Evolutionary conservation across 2,888 invertebrate species (phyloP).

Genomic region (Ennomos erosarius): DNA sequence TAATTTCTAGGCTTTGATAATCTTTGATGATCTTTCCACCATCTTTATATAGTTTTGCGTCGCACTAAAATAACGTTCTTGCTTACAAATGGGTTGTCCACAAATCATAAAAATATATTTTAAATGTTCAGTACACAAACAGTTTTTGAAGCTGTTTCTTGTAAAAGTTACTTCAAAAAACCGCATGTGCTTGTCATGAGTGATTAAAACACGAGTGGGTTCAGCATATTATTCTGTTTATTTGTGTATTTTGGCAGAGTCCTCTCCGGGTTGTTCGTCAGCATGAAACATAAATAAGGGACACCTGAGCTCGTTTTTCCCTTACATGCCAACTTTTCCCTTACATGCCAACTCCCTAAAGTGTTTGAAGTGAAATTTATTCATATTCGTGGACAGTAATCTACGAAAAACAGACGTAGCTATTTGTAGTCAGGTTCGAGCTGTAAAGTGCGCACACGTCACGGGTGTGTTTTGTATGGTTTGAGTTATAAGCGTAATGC

Average conservation of each 20-base stretch:
- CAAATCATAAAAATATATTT: no score
- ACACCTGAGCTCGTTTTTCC: slow-evolving; percentile 24
- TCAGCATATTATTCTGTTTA: slow-evolving; percentile 21
- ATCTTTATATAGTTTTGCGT: no score
- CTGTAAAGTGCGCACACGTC: slow-evolving; percentile 64
- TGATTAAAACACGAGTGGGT: slow-evolving; percentile 8
- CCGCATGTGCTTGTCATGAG: slow-evolving; percentile 1
- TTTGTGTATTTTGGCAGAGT: slow-evolving; percentile 18
- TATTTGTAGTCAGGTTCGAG: slow-evolving; percentile 53
- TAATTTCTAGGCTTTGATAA: no score
- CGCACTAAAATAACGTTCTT: no score
- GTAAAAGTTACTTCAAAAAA: neutral
- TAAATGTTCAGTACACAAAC: no score
- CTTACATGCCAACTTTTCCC: slow-evolving; percentile 29
- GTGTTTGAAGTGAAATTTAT: slow-evolving; percentile 50
- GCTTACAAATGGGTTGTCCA: no score
- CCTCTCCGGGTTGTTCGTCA: slow-evolving; percentile 15
- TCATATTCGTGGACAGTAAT: slow-evolving; percentile 49
- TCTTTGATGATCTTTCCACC: no score
- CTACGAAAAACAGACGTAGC: slow-evolving; percentile 55
- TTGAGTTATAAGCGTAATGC: slow-evolving; percentile 36
- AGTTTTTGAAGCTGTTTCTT: neutral
- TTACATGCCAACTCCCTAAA: slow-evolving; percentile 33
- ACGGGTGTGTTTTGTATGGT: slow-evolving; percentile 52
- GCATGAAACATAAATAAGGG: slow-evolving; percentile 18